Evolutionary conservation across 2,797 vertebrate species (phyloP), one percentile per base, ranked within the genome.

Genomic region (Falco concolor): DNA sequence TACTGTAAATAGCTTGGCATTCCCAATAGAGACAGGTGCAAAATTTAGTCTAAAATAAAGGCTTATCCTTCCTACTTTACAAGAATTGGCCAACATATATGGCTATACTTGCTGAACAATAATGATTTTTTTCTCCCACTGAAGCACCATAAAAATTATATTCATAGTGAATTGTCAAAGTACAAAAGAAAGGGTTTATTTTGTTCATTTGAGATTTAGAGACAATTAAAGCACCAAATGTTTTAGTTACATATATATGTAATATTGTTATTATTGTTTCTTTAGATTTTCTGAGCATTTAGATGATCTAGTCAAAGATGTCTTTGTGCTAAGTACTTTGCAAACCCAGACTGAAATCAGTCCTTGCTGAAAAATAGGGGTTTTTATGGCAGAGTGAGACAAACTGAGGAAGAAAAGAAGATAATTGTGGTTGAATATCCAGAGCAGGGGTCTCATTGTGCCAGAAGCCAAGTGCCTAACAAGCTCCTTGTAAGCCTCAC

Each of bases 1-100:
- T 84, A 76, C 59, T 79, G 50, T 79, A 90, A 96, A 93, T 77
- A 89, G 25, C 23, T 90, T 90, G 23, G 63, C 80, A 64, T 93
- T 95, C 78, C 44, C 49, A 79, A 24, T 8, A 70, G 60, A 70
- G 18, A 77, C 8, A 42, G 56, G 68, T 84, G 60, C 20, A 90
- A 93, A 90, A 94, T 89, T 89, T 60, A 92, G 81, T 70, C 47
- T 84, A 65, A 95, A 92, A 77, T 74, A 2, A 9, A 89, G 32
- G 4, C 15, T 89, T 50, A 12, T 42, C 11, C 18, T 81, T 84
- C 59, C 74, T 60, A 53, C 22, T 24, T 40, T 63, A 23, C n/a
- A 89, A 64, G 28, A 93, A 77, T 1, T 60, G 21, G 24, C 11
- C 53, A 73, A 87, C 13, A 17, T 12, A 34, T 25, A 24, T 32